Evolutionary conservation across 2,888 invertebrate species (phyloP).

Genomic region (Eristalis arbustorum): DNA sequence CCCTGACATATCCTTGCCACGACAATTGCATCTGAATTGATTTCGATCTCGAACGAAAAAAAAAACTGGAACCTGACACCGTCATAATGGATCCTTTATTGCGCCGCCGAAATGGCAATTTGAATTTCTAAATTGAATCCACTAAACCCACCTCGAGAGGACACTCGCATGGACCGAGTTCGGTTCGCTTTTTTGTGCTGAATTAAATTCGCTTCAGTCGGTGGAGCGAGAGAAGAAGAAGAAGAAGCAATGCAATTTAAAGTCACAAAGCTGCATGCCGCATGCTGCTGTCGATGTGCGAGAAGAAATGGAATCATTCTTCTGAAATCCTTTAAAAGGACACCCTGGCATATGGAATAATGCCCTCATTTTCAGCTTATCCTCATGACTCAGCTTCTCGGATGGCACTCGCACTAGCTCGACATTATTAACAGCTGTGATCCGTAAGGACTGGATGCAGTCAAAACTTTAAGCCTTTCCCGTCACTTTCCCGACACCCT

Average conservation of each 20-base stretch:
- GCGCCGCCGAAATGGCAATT: neutral
- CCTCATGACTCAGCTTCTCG: neutral
- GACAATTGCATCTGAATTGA: neutral
- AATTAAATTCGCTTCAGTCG: neutral
- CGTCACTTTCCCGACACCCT: neutral
- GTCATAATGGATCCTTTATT: neutral
- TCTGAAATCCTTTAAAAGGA: constrained; percentile 3
- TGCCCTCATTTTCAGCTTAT: constrained; percentile 8
- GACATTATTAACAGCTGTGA: constrained; percentile 40
- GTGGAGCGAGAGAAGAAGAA: too few relatives aligned
- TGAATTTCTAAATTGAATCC: neutral
- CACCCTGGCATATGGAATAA: neutral
- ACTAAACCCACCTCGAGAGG: neutral
- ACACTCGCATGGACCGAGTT: neutral
- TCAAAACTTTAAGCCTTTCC: constrained; percentile 33
- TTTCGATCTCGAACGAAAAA: neutral
- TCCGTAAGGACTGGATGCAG: constrained; percentile 16
- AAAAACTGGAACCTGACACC: neutral
- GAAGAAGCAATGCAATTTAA: neutral
- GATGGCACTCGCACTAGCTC: neutral
- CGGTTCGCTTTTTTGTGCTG: neutral
- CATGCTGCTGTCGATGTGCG: neutral
- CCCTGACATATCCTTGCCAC: neutral
- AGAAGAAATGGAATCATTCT: neutral
- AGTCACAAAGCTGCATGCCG: neutral